phyloP scores from a whole-genome alignment of 1,140 invertebrate species.

The Orius laevigatus region DNA sequence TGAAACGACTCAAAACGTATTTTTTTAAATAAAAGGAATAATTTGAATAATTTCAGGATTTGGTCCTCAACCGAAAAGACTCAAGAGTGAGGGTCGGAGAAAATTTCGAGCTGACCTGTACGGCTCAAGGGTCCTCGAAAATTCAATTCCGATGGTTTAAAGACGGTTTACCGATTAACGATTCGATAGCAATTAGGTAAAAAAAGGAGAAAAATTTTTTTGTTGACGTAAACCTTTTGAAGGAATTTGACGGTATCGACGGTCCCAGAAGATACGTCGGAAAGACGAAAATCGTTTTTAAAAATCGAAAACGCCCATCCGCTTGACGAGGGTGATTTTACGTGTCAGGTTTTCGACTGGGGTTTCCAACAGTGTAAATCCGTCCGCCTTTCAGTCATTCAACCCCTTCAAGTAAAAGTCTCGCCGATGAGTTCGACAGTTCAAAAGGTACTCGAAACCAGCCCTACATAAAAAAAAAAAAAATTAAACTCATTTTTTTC shows the following conservation, averaged over 20 bases:
- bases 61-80: slow-evolving; percentile 24
- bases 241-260: slow-evolving; percentile 31
- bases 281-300: slow-evolving; percentile 48
- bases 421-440: slow-evolving; percentile 55
- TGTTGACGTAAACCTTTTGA: slow-evolving; percentile 7
- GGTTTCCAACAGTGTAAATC: slow-evolving; percentile 56
- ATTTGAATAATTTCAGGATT: slow-evolving; percentile 21
- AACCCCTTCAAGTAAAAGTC: slow-evolving; percentile 48
- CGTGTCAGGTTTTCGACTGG: slow-evolving; percentile 53
- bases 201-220: not conserved
- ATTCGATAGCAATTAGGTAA: slow-evolving; percentile 50
- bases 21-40: too few relatives aligned
- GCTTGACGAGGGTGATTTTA: slow-evolving; percentile 53
- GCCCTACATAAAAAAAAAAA: not conserved
- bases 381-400: slow-evolving; percentile 42
- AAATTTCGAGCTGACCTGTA: slow-evolving; percentile 57
- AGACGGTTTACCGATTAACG: slow-evolving; percentile 55
- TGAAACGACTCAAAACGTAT: too few relatives aligned
- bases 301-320: slow-evolving; percentile 41
- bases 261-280: slow-evolving; percentile 40
- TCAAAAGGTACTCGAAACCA: slow-evolving; percentile 36
- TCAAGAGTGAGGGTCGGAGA: slow-evolving; percentile 44
- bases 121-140: slow-evolving; percentile 52
- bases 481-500: not conserved
- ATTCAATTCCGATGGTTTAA: slow-evolving; percentile 67